Evolutionary conservation across 2,888 invertebrate genomes (phyloP).

Genomic region (Magallana nippona): DNA sequence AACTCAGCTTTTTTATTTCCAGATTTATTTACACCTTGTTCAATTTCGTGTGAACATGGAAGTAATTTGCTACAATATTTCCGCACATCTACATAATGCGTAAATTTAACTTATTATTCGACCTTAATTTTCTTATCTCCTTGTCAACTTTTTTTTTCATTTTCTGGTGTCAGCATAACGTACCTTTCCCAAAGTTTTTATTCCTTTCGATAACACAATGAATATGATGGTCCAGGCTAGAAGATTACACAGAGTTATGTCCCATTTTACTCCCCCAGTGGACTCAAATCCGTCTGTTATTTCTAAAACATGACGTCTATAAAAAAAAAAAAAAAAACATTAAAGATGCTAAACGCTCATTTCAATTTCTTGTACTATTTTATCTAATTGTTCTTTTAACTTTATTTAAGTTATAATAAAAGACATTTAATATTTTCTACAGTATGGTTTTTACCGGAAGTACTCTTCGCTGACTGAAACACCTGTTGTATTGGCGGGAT

Average conservation of each 20-base stretch:
- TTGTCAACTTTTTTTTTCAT: no score
- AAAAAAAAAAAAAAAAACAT: constrained; percentile 33
- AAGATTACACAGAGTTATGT: constrained; percentile 75
- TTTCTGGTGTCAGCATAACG: constrained; percentile 41
- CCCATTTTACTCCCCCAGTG: constrained; percentile 73
- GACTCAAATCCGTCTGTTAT: constrained; percentile 72
- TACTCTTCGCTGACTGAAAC: constrained; percentile 62
- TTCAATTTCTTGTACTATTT: no score
- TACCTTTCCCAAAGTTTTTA: constrained; percentile 79
- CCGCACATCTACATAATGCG: no score
- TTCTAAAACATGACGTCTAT: constrained; percentile 74
- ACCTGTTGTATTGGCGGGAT: constrained; percentile 1
- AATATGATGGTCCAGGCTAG: constrained; percentile 78
- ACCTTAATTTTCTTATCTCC: no score
- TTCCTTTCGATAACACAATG: constrained; percentile 77
- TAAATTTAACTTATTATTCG: no score
- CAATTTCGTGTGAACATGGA: no score
- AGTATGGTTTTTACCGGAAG: constrained; percentile 55
- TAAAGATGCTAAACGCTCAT: constrained; percentile 69
- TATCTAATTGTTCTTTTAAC: no score
- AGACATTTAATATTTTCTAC: no score
- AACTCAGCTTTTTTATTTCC: no score
- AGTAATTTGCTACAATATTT: no score
- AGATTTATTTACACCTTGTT: no score
- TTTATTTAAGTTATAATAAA: no score